Base-by-base conservation (phyloP, 1,140 invertebrate genomes). In the Chelonus insularis region DNA sequence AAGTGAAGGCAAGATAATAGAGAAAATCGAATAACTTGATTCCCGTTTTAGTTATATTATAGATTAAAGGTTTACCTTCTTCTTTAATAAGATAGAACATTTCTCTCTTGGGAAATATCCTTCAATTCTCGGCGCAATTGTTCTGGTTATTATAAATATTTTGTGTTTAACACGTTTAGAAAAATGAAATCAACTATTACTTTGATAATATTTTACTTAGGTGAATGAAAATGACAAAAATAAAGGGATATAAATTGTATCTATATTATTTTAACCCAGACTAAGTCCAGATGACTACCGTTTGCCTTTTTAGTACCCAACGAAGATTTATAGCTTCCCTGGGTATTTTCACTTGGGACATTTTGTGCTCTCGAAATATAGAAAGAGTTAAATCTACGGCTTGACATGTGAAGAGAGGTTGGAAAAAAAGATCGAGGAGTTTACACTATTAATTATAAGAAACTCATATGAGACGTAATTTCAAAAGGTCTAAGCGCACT, bases 91-190 rank as follows among this genome's bases (percentile, higher is more conserved):
- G 48, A 25, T 36, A 20, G 1, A n/a, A 39, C 37, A 41, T 60
- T 60, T 52, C 43, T 51, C 37, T 60, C 58, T 50, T 60, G 58
- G 58, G 58, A 60, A 60, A 60, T 60, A 60, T 60, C 34, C 36
- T 50, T 39, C 57, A 25, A 25, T 41, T 59, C 47, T 47, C 45
- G 45, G 14, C 47, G 21, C 45, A 23, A 29, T 48, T 58, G 56
- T 58, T 34, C 14, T 43, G 36, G 12, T 58, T 58, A 29, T 29
- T 29, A 29, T 29, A 7, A 29, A 29, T 3, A 39, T 11, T 14
- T 4, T 14, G 8, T 39, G 36, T 4, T 4, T n/a, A 39, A 39
- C 12, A n/a, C 11, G 11, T n/a, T n/a, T 39, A 14, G 2, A 39
- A 39, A 11, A 11, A 14, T 9, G 8, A 14, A n/a, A 29, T 29